Percentiles rank a stretch among this genome's conserved stretches.
These are phyloP conservation scores for Pangasianodon gigas DNA, from an alignment of 2,113 vertebrate species.

Conservation along the genomic window DNA sequence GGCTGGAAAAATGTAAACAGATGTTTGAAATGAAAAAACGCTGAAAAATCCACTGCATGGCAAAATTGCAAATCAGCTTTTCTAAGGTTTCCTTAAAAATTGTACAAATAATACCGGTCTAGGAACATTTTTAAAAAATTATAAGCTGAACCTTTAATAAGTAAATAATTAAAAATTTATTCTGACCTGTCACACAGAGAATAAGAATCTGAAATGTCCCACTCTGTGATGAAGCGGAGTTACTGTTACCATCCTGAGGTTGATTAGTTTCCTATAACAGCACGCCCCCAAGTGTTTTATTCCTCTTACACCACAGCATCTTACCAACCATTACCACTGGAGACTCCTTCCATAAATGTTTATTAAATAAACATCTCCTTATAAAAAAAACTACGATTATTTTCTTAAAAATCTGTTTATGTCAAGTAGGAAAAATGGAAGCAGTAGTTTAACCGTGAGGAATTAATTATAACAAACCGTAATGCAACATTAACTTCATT, in stretches of 20 bases:
- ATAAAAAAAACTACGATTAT: background rate
- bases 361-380: background rate
- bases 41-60: background rate
- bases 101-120: background rate
- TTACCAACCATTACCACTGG: background rate
- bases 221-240: background rate
- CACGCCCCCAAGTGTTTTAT: background rate
- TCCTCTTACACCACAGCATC: background rate
- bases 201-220: background rate
- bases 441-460: background rate
- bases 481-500: background rate
- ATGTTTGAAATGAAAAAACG: background rate
- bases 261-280: background rate
- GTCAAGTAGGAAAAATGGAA: no score
- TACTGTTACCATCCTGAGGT: background rate
- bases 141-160: background rate
- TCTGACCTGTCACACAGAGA: no score
- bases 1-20: background rate
- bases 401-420: background rate
- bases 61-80: background rate
- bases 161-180: background rate
- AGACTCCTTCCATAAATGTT: background rate
- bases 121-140: background rate
- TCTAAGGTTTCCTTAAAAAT: background rate
- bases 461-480: background rate